Evolutionary conservation across 2,113 vertebrate genomes (phyloP).

Genomic region (Sigmodon hispidus): DNA sequence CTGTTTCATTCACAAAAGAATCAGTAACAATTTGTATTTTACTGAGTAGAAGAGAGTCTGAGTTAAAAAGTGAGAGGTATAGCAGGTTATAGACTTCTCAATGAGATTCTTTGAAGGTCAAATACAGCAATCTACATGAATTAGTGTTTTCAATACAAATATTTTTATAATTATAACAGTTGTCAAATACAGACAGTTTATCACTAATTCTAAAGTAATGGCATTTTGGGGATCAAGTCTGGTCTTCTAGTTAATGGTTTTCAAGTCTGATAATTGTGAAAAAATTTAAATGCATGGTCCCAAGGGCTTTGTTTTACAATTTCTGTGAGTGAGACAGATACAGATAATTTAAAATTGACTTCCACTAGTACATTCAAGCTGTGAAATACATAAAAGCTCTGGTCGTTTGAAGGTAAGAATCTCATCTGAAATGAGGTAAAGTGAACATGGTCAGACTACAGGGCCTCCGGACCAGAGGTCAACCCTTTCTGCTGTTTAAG

Average conservation of each 20-base stretch:
- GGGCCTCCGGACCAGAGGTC: not conserved
- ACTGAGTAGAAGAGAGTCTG: not conserved
- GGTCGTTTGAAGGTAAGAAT: not conserved
- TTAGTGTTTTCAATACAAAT: not conserved
- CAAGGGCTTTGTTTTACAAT: not conserved
- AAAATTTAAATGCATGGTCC: not conserved
- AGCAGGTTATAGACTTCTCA: not conserved
- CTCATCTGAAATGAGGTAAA: not conserved
- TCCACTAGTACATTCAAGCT: not conserved
- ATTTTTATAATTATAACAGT: not conserved
- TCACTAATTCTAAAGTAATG: not conserved
- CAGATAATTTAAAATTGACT: not conserved
- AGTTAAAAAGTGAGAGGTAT: not conserved
- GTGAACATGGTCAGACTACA: fast-evolving
- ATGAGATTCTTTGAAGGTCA: not conserved
- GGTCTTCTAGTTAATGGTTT: too few relatives aligned
- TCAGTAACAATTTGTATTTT: not conserved
- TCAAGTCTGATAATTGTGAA: not conserved
- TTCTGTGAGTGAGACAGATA: not conserved
- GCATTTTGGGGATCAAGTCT: not conserved
- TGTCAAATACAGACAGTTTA: not conserved
- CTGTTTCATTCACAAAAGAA: not conserved
- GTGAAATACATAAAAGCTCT: not conserved
- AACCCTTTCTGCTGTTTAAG: not conserved
- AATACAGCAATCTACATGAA: not conserved